phyloP scores from a whole-genome alignment of 2,113 vertebrate species.

The Poecile atricapillus region DNA sequence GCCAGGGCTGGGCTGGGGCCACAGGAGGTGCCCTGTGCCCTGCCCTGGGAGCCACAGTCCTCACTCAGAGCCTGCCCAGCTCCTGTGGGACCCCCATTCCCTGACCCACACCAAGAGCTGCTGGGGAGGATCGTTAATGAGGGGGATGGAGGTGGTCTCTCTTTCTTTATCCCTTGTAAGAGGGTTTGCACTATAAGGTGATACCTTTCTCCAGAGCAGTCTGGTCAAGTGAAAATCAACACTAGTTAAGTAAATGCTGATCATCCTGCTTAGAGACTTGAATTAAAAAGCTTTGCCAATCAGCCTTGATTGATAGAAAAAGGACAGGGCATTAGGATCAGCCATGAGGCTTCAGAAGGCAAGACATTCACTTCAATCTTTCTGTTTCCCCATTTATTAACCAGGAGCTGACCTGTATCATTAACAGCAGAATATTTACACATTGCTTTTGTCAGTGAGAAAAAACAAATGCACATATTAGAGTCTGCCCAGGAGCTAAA shows the following conservation, averaged over 20 bases:
- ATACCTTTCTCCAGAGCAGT: slow-evolving; percentile 24
- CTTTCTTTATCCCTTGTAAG: slow-evolving; percentile 57
- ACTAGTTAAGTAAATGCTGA: slow-evolving; percentile 37
- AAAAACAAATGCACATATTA: not conserved
- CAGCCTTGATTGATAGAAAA: slow-evolving; percentile 37
- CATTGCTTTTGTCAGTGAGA: not conserved
- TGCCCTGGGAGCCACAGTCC: rapidly evolving
- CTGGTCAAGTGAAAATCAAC: slow-evolving; percentile 37
- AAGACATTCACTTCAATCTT: not conserved
- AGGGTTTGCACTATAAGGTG: slow-evolving; percentile 13
- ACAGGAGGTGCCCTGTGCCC: not conserved
- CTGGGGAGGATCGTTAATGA: rapidly evolving
- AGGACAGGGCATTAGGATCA: slow-evolving; percentile 22
- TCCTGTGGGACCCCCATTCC: not conserved
- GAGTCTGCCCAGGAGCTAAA: not conserved
- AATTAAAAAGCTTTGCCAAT: slow-evolving; percentile 66
- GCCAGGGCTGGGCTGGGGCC: not conserved
- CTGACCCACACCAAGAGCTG: not conserved
- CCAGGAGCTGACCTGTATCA: not conserved
- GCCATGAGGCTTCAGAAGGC: not conserved
- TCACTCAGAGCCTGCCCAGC: not conserved
- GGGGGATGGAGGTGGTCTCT: not conserved
- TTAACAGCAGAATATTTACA: not conserved
- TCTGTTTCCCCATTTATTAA: not conserved
- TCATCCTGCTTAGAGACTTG: slow-evolving; percentile 59